Base-by-base conservation (phyloP, 1,140 invertebrate genomes). In the Pseudomyrmex cubaensis region DNA sequence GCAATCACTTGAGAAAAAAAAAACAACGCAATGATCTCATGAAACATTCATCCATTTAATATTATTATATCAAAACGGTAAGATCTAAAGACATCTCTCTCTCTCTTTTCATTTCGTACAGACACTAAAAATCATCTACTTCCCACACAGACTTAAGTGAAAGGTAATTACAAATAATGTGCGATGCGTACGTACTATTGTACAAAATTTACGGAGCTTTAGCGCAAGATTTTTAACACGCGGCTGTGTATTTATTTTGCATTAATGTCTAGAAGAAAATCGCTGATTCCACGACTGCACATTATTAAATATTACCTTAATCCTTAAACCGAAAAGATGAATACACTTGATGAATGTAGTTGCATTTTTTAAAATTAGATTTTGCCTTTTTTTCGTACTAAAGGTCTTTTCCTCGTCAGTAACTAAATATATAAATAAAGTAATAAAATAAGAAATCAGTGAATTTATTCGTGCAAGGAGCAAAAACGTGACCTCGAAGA, bases 101-200 rank as follows among this genome's bases (percentile, higher is more conserved):
- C 17, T 46, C 17, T 73, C 9, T 48, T 35, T 20, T 57, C 57
- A 73, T 48, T 61, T 25, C n/a, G 64, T 52, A 44, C 35, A 20
- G 48, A 63, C 25, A 50, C 12, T 17, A 10, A 63, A 63, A n/a
- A 15, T 75, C 25, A 44, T 63, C 12, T 52, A 63, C 15, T 50
- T 52, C 5, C 63, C 46, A 59, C 12, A 73, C 15, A 17, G 20
- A 44, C 1, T 52, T 35, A 50, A 22, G 15, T 13, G 35, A 35
- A 20, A 22, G 56, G 13, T 74, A 61, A 61, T 48, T 73, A 35
- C n/a, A 25, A 75, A 17, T 63, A 52, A 75, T 52, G 13, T 75
- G 46, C 25, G 15, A 15, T 75, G 46, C 25, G 15, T 20, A 1
- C 5, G 15, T 61, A 48, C 17, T 25, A 0, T 2, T 13, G 25